Evolutionary conservation across 2,888 invertebrate species (phyloP).

Genomic region (Rapana venosa): DNA sequence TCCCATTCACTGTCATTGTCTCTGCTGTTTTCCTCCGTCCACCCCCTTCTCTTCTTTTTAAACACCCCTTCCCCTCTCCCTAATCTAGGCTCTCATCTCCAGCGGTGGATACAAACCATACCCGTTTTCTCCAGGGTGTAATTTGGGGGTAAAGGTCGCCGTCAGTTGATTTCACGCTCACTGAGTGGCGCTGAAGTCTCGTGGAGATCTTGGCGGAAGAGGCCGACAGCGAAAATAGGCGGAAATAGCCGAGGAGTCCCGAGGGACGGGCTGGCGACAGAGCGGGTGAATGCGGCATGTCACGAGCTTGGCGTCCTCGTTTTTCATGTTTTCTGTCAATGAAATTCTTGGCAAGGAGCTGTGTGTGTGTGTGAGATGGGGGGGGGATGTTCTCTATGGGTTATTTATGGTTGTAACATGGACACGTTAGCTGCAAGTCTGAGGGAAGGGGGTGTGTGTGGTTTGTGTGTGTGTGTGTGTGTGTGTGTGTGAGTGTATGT

Average conservation of each 20-base stretch:
- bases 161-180: conserved; percentile 39
- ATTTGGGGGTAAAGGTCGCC: conserved; percentile 25
- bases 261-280: conserved; percentile 15
- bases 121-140: conserved; percentile 15
- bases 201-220: conserved; percentile 27
- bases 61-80: not conserved
- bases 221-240: conserved; percentile 41
- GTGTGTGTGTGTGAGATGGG: not conserved
- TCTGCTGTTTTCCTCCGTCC: not conserved
- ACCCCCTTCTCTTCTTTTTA: not conserved
- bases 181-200: conserved; percentile 20
- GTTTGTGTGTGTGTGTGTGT: too few species aligned
- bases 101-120: not conserved
- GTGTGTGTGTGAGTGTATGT: too few species aligned
- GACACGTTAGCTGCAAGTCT: too few species aligned
- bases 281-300: not conserved
- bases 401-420: too few species aligned
- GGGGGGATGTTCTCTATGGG: not conserved
- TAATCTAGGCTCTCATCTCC: not conserved
- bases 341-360: not conserved
- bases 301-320: not conserved
- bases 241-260: conserved; percentile 41
- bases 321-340: conserved; percentile 5
- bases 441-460: too few species aligned
- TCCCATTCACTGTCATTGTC: not conserved